Conservation (phyloP, 2,888 invertebrate species). For the Ornithoptera priamus region DNA sequence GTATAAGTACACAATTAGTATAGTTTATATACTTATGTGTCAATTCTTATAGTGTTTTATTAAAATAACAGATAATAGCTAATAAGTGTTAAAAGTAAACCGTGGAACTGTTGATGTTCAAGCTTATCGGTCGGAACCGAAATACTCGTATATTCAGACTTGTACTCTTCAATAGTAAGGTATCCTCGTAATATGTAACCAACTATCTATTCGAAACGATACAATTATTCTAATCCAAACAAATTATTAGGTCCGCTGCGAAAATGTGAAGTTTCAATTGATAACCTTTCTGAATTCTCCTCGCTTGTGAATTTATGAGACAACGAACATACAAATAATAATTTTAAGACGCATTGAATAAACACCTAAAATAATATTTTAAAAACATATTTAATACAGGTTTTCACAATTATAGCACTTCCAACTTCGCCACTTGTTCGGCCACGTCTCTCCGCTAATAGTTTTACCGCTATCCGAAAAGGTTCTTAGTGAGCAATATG, state of each 20-base stretch:
- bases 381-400: slow-evolving; percentile 25
- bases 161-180: slow-evolving; percentile 26
- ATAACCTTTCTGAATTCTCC: slow-evolving; percentile 34
- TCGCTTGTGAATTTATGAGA: slow-evolving; percentile 51
- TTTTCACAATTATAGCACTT: slow-evolving; percentile 17
- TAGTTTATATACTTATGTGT: slow-evolving; percentile 82
- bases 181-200: slow-evolving; percentile 21
- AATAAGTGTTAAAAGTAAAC: slow-evolving; percentile 78
- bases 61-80: slow-evolving; percentile 77
- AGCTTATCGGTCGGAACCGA: slow-evolving; percentile 48
- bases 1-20: slow-evolving; percentile 80
- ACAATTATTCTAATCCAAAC: slow-evolving; percentile 35
- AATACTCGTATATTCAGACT: slow-evolving; percentile 22
- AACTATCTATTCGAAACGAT: slow-evolving; percentile 30
- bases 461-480: slow-evolving; percentile 15
- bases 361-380: slow-evolving; percentile 13
- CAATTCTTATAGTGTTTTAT: slow-evolving; percentile 81
- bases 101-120: slow-evolving; percentile 63
- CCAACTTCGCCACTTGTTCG: slow-evolving; percentile 16
- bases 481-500: neutral
- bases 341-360: slow-evolving; percentile 44
- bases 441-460: slow-evolving; percentile 11
- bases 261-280: slow-evolving; percentile 29
- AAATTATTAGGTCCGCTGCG: slow-evolving; percentile 29
- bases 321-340: slow-evolving; percentile 67